Evolutionary conservation across 2,888 invertebrate genomes (phyloP).

Genomic region (Metopia argyrocephala): DNA sequence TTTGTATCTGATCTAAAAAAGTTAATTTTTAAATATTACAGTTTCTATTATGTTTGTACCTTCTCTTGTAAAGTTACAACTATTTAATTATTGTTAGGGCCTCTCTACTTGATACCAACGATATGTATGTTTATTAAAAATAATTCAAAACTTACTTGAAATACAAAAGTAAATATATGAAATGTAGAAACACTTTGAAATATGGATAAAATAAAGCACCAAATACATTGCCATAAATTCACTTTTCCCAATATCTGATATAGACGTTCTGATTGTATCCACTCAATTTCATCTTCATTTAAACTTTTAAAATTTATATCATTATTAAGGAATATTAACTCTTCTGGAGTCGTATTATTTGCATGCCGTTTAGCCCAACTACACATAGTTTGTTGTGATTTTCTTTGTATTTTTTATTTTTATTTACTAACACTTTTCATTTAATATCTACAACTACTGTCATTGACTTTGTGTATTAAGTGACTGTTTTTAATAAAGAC

Average conservation of each 20-base stretch:
- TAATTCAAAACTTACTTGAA: slow-evolving; percentile 73
- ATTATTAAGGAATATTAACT: slow-evolving; percentile 32
- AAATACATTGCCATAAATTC: slow-evolving; percentile 81
- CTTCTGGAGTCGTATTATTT: slow-evolving; percentile 5
- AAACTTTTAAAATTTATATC: slow-evolving; percentile 31
- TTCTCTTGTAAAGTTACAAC: too few species aligned
- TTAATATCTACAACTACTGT: slow-evolving; percentile 32
- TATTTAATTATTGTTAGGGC: too few species aligned
- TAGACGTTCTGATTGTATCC: slow-evolving; percentile 67
- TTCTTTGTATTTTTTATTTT: background rate
- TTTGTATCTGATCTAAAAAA: too few species aligned
- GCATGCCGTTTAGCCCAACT: background rate
- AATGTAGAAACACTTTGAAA: slow-evolving; percentile 83
- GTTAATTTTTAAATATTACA: too few species aligned
- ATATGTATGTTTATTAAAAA: too few species aligned
- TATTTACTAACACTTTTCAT: slow-evolving; percentile 35
- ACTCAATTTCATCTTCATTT: slow-evolving; percentile 65
- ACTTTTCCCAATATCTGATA: slow-evolving; percentile 79
- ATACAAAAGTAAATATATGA: slow-evolving; percentile 83
- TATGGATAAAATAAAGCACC: slow-evolving; percentile 81
- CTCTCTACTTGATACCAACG: too few species aligned
- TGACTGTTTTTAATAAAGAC: slow-evolving; percentile 42
- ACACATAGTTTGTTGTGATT: slow-evolving; percentile 18
- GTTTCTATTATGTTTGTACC: too few species aligned
- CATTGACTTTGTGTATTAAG: slow-evolving; percentile 43